Conservation (phyloP, 1,140 invertebrate genomes). For the Dinothrombium tinctorium region DNA sequence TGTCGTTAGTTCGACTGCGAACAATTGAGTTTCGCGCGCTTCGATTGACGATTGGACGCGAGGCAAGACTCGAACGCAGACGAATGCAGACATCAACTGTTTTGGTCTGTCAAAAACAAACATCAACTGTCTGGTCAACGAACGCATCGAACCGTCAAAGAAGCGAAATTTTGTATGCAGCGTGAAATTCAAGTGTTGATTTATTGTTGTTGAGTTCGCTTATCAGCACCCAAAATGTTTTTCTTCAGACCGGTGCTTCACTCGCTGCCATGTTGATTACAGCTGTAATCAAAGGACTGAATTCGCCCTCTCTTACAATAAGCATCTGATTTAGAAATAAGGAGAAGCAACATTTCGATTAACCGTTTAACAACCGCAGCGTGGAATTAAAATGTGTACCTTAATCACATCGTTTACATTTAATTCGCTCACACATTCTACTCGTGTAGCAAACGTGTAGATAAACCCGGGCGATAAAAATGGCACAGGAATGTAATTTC, state of each 20-base stretch:
- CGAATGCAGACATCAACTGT: too few species aligned
- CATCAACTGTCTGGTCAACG: too few species aligned
- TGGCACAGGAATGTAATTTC: constrained; percentile 36
- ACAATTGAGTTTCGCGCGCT: too few species aligned
- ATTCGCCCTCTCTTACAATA: constrained; percentile 26
- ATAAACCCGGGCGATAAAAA: constrained; percentile 44
- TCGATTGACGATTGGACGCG: too few species aligned
- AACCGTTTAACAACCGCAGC: not conserved
- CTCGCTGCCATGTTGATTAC: constrained; percentile 52
- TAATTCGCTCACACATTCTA: constrained; percentile 37
- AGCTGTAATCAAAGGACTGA: constrained; percentile 43
- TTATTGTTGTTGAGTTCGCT: too few species aligned
- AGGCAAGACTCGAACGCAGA: too few species aligned
- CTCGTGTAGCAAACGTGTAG: constrained; percentile 41
- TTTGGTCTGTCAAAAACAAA: too few species aligned
- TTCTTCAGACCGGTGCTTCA: constrained; percentile 20
- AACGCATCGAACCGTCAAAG: too few species aligned
- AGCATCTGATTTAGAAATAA: constrained; percentile 20
- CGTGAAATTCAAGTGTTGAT: too few species aligned
- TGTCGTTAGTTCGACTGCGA: too few species aligned
- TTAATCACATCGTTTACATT: constrained; percentile 35
- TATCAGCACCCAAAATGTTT: too few species aligned
- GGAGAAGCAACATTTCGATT: not conserved
- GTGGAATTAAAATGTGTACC: constrained; percentile 21
- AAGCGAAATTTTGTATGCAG: too few species aligned